Conservation (phyloP, 2,888 invertebrate species). For the Lapara coniferarum region DNA sequence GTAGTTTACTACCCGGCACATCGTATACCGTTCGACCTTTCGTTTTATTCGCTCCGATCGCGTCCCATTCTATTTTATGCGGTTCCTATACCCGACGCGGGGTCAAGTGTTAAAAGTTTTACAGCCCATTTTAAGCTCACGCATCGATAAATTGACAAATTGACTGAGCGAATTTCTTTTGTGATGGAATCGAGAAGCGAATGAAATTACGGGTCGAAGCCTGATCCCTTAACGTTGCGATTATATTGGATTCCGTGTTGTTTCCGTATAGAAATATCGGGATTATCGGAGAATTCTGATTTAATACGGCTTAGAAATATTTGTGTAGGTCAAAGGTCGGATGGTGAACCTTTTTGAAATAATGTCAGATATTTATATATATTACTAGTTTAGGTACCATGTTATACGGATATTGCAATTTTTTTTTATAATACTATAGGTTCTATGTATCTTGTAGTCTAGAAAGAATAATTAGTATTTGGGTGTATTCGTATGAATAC, state of each 20-base stretch:
- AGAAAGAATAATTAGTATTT: too few relatives aligned
- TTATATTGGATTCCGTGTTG: slow-evolving; percentile 36
- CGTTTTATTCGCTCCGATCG: slow-evolving; percentile 58
- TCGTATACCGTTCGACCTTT: slow-evolving; percentile 53
- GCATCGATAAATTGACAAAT: slow-evolving; percentile 64
- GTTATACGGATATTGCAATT: too few relatives aligned
- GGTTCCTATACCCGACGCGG: slow-evolving; percentile 52
- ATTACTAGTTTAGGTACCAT: too few relatives aligned
- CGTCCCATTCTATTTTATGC: slow-evolving; percentile 62
- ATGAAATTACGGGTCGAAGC: slow-evolving; percentile 38
- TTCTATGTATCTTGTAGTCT: too few relatives aligned
- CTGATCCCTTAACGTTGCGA: slow-evolving; percentile 37
- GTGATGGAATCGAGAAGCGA: slow-evolving; percentile 46
- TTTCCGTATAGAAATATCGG: slow-evolving; percentile 20
- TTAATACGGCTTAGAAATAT: slow-evolving; percentile 9
- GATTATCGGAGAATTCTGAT: background rate
- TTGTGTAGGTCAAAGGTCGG: background rate
- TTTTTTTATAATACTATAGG: too few relatives aligned
- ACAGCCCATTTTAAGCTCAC: slow-evolving; percentile 62
- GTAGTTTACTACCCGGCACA: slow-evolving; percentile 45
- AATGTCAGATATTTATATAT: too few relatives aligned
- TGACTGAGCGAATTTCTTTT: slow-evolving; percentile 48
- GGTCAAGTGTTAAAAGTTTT: slow-evolving; percentile 68
- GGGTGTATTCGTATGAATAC: too few relatives aligned
- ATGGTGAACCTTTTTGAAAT: too few relatives aligned